Conservation (phyloP, 1,140 invertebrate species). For the Bradysia coprophila region DNA sequence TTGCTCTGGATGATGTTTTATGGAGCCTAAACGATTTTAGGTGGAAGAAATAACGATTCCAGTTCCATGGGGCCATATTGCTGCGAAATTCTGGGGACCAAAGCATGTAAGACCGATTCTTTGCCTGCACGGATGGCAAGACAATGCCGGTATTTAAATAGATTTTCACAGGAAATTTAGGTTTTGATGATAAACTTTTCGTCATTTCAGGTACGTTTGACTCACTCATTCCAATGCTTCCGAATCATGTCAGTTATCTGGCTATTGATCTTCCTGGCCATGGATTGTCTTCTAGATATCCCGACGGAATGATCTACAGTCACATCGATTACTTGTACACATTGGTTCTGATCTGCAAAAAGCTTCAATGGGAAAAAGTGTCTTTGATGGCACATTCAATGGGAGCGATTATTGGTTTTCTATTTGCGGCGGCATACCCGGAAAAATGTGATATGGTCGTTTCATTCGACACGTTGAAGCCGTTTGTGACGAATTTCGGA, state of each 20-base stretch:
- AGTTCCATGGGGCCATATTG: constrained; percentile 41
- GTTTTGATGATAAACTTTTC: too few species aligned
- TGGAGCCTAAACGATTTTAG: too few species aligned
- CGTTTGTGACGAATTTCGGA: constrained; percentile 18
- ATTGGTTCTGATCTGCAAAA: constrained; percentile 33
- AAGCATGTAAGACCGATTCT: constrained; percentile 40
- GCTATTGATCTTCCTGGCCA: constrained; percentile 52
- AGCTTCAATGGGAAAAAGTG: constrained; percentile 48
- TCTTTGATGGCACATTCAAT: constrained; percentile 48
- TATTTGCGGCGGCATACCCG: constrained; percentile 35
- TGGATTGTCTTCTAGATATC: constrained; percentile 45
- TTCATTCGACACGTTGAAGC: constrained; percentile 38
- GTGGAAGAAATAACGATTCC: constrained; percentile 43
- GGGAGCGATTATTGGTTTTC: constrained; percentile 35
- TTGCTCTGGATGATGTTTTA: too few species aligned
- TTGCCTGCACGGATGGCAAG: constrained; percentile 56
- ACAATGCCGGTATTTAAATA: constrained; percentile 59
- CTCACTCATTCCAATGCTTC: constrained; percentile 37
- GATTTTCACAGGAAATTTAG: too few species aligned
- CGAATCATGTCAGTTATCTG: constrained; percentile 33
- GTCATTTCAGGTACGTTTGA: too few species aligned
- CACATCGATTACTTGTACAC: constrained; percentile 31
- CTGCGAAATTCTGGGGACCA: constrained; percentile 49
- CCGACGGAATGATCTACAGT: constrained; percentile 38
- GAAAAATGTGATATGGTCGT: constrained; percentile 37